Evolutionary conservation across 2,797 vertebrate genomes (phyloP).

Genomic region (Dendrocincla tyrannina): DNA sequence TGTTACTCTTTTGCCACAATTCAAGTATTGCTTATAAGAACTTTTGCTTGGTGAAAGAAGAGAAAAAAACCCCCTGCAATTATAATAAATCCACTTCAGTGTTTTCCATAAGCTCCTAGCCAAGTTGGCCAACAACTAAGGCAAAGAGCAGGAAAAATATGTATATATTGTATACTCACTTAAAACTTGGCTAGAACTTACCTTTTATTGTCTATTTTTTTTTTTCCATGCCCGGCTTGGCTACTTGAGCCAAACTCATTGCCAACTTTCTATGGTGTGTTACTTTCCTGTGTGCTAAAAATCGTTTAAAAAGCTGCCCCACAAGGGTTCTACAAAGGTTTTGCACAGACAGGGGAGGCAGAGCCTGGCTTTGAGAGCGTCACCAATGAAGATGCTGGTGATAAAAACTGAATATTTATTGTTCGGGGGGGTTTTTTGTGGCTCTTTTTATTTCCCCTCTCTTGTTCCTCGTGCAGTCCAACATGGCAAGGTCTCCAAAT

Average conservation of each 20-base stretch:
- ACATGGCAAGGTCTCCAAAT: background rate
- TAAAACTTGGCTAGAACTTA: constrained; percentile 30
- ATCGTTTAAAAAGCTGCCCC: background rate
- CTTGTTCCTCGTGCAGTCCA: background rate
- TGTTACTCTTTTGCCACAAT: background rate
- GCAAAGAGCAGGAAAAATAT: background rate
- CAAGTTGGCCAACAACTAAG: constrained; percentile 39
- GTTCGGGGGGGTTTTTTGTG: rapidly evolving
- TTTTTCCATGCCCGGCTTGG: constrained; percentile 26
- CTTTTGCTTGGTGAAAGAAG: background rate
- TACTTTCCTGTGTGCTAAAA: constrained; percentile 3
- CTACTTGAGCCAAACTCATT: background rate
- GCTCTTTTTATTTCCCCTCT: too few relatives aligned
- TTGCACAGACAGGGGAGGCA: background rate
- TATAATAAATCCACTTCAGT: constrained; percentile 22
- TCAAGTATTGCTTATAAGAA: constrained; percentile 16
- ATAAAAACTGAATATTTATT: background rate
- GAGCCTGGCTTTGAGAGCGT: background rate
- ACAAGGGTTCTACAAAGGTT: background rate
- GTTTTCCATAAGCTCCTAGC: constrained; percentile 43
- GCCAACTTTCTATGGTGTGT: background rate
- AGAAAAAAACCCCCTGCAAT: background rate
- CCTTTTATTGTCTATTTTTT: constrained; percentile 36
- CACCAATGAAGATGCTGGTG: background rate
- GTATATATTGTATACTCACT: constrained; percentile 15